phyloP scores from a whole-genome alignment of 1,140 invertebrate species.

The Hypothenemus hampei region DNA sequence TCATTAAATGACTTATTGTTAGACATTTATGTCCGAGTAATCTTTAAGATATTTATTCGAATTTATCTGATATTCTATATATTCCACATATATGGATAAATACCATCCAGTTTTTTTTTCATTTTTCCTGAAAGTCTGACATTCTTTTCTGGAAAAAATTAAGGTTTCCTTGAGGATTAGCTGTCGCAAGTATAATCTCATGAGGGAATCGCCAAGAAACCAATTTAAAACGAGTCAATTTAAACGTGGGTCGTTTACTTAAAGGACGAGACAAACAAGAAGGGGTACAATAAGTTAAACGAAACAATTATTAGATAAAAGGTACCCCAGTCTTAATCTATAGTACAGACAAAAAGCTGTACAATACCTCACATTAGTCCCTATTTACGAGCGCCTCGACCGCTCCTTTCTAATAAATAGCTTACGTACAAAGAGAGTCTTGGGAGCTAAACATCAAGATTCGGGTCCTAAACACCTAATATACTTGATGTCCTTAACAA shows the following conservation, averaged over 20 bases:
- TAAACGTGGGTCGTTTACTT: neutral
- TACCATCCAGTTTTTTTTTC: too few relatives aligned
- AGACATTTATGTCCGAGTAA: too few relatives aligned
- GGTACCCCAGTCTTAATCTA: constrained; percentile 36
- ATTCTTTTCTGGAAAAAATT: too few relatives aligned
- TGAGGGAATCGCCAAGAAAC: too few relatives aligned
- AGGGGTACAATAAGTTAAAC: constrained; percentile 22
- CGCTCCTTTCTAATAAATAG: constrained; percentile 35
- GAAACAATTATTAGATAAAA: constrained; percentile 38
- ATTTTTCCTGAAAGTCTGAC: too few relatives aligned
- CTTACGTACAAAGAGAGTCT: constrained; percentile 22
- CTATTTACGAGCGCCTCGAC: constrained; percentile 35
- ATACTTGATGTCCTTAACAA: too few relatives aligned
- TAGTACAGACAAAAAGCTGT: constrained; percentile 33
- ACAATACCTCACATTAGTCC: constrained; percentile 36
- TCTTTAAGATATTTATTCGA: too few relatives aligned
- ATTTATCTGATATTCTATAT: too few relatives aligned
- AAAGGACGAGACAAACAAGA: constrained; percentile 3
- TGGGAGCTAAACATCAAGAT: constrained; percentile 5
- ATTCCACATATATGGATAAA: too few relatives aligned
- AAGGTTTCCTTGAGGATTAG: too few relatives aligned
- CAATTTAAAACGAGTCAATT: neutral
- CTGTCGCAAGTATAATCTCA: too few relatives aligned
- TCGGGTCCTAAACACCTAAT: neutral
- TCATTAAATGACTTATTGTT: too few relatives aligned